phyloP scores from a whole-genome alignment of 2,888 invertebrate genomes.

The Cheilosia pagana region DNA sequence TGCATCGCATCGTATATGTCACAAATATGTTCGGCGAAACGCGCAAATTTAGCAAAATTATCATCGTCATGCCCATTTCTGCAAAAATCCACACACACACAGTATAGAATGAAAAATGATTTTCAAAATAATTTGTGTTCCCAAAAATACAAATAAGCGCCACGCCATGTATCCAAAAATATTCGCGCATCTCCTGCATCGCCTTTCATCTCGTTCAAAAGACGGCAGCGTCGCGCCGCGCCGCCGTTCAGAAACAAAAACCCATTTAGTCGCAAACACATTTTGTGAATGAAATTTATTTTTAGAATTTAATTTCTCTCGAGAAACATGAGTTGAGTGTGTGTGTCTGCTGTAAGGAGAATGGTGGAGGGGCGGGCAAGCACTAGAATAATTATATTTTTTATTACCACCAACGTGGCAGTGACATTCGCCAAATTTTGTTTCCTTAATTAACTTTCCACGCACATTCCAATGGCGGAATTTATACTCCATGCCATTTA shows the following conservation, averaged over 20 bases:
- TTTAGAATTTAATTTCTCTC: conserved; percentile 22
- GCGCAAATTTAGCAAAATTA: conserved; percentile 3
- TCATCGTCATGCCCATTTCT: not conserved
- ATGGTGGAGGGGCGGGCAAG: not conserved
- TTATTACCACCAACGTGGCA: conserved; percentile 36
- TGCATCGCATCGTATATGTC: conserved; percentile 23
- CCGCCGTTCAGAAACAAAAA: conserved; percentile 4
- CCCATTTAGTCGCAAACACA: conserved; percentile 5
- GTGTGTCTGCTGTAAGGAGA: not conserved
- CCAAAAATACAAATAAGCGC: conserved; percentile 48
- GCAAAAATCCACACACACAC: not conserved
- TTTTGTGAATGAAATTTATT: conserved; percentile 72
- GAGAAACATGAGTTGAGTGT: not conserved
- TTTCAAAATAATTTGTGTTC: conserved; percentile 25
- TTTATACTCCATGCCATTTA: conserved; percentile 31
- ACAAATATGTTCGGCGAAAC: conserved; percentile 16
- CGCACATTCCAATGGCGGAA: conserved; percentile 39
- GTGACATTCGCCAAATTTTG: conserved; percentile 58
- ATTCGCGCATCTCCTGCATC: not conserved
- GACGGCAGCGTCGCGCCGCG: not conserved
- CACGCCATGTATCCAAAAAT: conserved; percentile 24
- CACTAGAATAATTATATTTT: conserved; percentile 17
- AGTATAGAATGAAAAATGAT: not conserved
- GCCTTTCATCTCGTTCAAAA: conserved; percentile 16
- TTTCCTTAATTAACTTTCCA: conserved; percentile 66